Base-by-base conservation (phyloP, 2,888 invertebrate species). In the Resseliella maxima region DNA sequence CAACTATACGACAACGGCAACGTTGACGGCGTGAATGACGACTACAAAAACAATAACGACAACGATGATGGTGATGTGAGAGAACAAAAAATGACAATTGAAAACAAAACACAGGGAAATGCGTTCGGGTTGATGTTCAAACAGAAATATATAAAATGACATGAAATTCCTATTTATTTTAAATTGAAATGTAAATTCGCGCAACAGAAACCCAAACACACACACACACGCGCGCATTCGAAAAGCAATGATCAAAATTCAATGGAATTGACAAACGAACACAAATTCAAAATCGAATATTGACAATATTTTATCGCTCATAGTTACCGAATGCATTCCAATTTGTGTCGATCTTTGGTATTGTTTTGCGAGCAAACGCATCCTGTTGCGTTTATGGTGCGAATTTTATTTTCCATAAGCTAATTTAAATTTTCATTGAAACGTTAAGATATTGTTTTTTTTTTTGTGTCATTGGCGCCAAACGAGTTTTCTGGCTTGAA, bases 271-370 rank as follows among this genome's bases (percentile, higher is more conserved):
- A 72, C 72, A 72, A 72, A 72, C 31, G 72, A 72, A 72, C 72
- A n/a, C n/a, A 72, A 72, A 72, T 72, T 72, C 72, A 72, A n/a
- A n/a, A 72, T 72, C 72, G 72, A 72, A 31, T 31, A 35, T 72
- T 72, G 72, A 72, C 72, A 72, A 72, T 72, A 72, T 72, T 72
- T 72, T 72, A 72, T 72, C 72, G 1, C 59, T 50, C 21, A 12
- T 31, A 5, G 10, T 31, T 72, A 35, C 2, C 31, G n/a, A 31
- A 72, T n/a, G 59, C 24, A 59, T 59, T 27, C 2, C 50, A 21
- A 1, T 72, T 15, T 15, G 46, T 18, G 46, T 15, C 2, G 18
- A 8, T 8, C 8, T 8, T 50, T 18, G 8, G 8, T 18, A 50
- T 2, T n/a, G n/a, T n/a, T n/a, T 50, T 15, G 18, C 2, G 46